Evolutionary conservation across 2,888 invertebrate species (phyloP).

Genomic region (Chorisops tibialis): DNA sequence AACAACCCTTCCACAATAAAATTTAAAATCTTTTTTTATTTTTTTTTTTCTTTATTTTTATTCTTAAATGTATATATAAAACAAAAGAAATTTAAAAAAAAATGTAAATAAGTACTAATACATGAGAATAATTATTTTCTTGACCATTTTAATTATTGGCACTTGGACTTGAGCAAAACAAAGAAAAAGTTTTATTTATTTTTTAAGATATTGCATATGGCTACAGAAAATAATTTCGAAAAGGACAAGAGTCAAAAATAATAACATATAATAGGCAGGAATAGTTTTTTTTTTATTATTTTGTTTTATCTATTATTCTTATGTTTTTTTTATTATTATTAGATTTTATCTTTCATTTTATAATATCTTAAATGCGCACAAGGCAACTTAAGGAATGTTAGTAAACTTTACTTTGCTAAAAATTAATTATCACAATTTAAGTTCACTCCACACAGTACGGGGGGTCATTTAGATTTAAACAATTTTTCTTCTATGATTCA

Average conservation of each 20-base stretch:
- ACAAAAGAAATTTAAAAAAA: conserved; percentile 2
- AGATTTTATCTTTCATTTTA: background rate
- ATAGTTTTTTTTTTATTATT: background rate
- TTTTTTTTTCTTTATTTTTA: background rate
- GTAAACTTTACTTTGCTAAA: conserved; percentile 16
- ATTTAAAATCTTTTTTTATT: no score
- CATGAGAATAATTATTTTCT: conserved; percentile 21
- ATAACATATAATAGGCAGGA: background rate
- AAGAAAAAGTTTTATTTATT: no score
- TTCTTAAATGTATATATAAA: conserved; percentile 11
- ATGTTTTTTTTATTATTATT: background rate
- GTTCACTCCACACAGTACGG: conserved; percentile 11
- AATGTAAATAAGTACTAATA: conserved; percentile 26
- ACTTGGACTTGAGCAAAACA: conserved; percentile 18
- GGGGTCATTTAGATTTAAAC: no score
- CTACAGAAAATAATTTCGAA: conserved; percentile 4
- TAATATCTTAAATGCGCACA: conserved; percentile 4
- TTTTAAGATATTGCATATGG: conserved; percentile 1
- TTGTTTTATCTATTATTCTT: background rate
- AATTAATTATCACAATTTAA: conserved; percentile 19
- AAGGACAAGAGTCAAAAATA: conserved; percentile 3
- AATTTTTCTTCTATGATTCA: conserved; percentile 4
- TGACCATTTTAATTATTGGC: conserved; percentile 13
- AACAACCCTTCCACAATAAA: no score
- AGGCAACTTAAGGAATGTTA: conserved; percentile 20